These are phyloP conservation scores for Tyria jacobaeae DNA, from an alignment of 2,888 invertebrate species.

Conservation along the genomic window DNA sequence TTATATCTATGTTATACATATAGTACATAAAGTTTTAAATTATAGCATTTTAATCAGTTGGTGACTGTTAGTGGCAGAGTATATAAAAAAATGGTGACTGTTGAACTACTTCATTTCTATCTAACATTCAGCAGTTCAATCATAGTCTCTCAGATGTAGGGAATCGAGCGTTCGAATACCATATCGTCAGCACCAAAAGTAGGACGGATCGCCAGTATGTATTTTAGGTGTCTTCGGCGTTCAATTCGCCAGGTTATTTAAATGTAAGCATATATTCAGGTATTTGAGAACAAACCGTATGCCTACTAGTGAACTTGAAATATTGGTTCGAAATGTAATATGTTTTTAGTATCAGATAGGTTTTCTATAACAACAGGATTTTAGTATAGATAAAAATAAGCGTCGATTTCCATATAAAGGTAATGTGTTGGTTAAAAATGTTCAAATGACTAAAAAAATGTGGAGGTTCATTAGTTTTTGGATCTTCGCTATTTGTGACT, in stretches of 20 bases:
- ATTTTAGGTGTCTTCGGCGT: constrained; percentile 41
- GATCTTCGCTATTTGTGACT: too few relatives aligned
- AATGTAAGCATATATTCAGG: constrained; percentile 24
- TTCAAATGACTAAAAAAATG: too few relatives aligned
- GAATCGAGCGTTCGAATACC: neutral
- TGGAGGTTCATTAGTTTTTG: too few relatives aligned
- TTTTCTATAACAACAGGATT: constrained; percentile 5
- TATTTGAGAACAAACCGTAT: constrained; percentile 5
- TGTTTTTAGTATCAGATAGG: constrained; percentile 8
- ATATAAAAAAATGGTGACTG: too few relatives aligned
- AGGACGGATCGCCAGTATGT: constrained; percentile 25
- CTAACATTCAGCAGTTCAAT: neutral
- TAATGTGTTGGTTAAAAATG: neutral
- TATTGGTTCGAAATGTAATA: constrained; percentile 5
- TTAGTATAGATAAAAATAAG: neutral
- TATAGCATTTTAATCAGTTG: too few relatives aligned
- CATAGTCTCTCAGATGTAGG: neutral
- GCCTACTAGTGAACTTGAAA: constrained; percentile 6
- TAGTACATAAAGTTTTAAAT: too few relatives aligned
- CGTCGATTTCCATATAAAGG: too few relatives aligned
- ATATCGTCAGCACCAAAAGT: constrained; percentile 31
- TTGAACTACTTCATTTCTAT: too few relatives aligned
- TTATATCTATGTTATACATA: too few relatives aligned
- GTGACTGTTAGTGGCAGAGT: too few relatives aligned
- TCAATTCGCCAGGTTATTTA: constrained; percentile 22